These are phyloP conservation scores for Drosophila kambysellisi DNA, from an alignment of 2,888 invertebrate species.

Conservation along the genomic window DNA sequence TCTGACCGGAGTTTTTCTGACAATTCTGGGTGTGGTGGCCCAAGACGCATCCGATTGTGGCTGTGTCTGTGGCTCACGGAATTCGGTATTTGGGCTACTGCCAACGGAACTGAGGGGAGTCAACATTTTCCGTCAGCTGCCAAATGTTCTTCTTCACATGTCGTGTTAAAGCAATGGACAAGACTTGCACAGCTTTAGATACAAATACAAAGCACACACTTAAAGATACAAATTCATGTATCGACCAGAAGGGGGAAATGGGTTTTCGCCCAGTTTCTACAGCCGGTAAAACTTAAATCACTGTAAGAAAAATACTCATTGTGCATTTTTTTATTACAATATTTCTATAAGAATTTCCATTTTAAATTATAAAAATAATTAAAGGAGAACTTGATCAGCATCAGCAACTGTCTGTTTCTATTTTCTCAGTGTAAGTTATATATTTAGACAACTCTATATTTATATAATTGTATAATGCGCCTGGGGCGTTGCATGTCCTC, in stretches of 20 bases:
- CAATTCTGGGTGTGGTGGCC: slow-evolving; percentile 67
- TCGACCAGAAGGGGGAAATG: neutral
- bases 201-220: neutral
- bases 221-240: slow-evolving; percentile 2
- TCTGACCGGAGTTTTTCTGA: slow-evolving; percentile 7
- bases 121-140: slow-evolving; percentile 18
- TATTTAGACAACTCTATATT: neutral
- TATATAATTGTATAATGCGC: slow-evolving; percentile 6
- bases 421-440: neutral
- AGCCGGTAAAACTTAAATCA: neutral
- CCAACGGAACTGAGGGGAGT: slow-evolving; percentile 30
- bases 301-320: neutral
- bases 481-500: slow-evolving; percentile 8
- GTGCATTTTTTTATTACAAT: neutral
- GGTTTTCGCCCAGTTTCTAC: neutral
- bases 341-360: too few relatives aligned
- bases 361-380: neutral
- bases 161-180: slow-evolving; percentile 35
- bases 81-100: slow-evolving; percentile 11
- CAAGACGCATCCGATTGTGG: slow-evolving; percentile 4
- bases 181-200: slow-evolving; percentile 11
- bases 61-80: slow-evolving; percentile 10
- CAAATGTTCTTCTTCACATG: slow-evolving; percentile 40
- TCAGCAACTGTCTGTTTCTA: neutral
- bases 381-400: neutral